These are phyloP conservation scores for Troides helena DNA, from an alignment of 2,888 invertebrate genomes.

Conservation along the genomic window DNA sequence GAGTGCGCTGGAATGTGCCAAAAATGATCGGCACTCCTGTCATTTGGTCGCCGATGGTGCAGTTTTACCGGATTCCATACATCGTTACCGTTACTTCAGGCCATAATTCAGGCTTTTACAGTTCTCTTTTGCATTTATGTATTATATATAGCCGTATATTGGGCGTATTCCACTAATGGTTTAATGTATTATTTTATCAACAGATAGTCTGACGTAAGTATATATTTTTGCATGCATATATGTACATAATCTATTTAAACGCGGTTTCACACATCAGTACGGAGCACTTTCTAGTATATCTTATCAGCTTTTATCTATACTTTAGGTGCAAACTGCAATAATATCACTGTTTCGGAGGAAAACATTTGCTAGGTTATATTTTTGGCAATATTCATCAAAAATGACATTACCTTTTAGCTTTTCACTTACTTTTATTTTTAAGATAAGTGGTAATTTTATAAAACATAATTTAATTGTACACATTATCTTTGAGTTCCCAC, in stretches of 20 bases:
- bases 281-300: conserved; percentile 41
- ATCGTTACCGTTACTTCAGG: conserved; percentile 39
- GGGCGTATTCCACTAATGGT: conserved; percentile 41
- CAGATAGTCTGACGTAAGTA: conserved; percentile 44
- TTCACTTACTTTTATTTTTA: too few species aligned
- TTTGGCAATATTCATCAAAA: background rate
- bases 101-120: conserved; percentile 31
- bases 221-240: conserved; percentile 38
- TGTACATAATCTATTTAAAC: conserved; percentile 35
- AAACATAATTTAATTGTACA: too few species aligned
- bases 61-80: conserved; percentile 38
- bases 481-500: too few species aligned
- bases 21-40: conserved; percentile 44
- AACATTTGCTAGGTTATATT: conserved; percentile 20
- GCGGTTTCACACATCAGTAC: conserved; percentile 34
- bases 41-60: conserved; percentile 36
- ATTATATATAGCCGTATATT: conserved; percentile 32
- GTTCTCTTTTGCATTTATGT: conserved; percentile 31
- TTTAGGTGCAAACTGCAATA: conserved; percentile 33
- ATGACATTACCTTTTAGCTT: background rate
- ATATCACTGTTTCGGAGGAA: conserved; percentile 25
- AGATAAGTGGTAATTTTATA: too few species aligned
- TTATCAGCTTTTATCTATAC: conserved; percentile 40
- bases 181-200: conserved; percentile 45
- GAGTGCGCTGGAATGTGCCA: conserved; percentile 60